Conservation (phyloP, 2,113 vertebrate genomes). For the Dipodomys merriami region DNA sequence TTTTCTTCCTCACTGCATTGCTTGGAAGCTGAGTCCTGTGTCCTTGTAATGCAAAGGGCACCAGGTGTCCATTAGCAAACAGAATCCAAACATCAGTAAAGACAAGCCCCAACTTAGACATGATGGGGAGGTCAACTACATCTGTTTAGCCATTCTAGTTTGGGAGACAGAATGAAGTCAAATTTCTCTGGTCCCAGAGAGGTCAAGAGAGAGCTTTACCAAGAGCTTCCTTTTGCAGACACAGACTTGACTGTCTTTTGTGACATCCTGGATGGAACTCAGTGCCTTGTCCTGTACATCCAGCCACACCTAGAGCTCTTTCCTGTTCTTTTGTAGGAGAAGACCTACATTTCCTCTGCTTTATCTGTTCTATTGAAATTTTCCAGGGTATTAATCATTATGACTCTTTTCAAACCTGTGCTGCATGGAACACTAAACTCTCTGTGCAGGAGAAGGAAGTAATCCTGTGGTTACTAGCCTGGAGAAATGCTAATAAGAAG, state of each 20-base stretch:
- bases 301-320: neutral
- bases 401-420: neutral
- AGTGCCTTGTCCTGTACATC: neutral
- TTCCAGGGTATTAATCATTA: neutral
- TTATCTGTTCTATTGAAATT: neutral
- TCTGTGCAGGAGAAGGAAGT: neutral
- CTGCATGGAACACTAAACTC: neutral
- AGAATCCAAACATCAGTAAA: neutral
- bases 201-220: neutral
- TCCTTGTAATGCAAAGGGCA: neutral
- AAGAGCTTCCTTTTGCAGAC: neutral
- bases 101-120: neutral
- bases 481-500: neutral
- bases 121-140: neutral
- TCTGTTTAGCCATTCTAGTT: neutral
- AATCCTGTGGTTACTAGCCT: neutral
- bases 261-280: neutral
- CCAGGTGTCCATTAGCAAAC: neutral
- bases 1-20: neutral
- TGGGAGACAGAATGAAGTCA: neutral
- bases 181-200: neutral
- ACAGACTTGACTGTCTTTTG: fast-evolving
- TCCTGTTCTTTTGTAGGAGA: neutral
- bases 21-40: neutral
- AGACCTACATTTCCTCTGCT: neutral